phyloP scores from a whole-genome alignment of 2,888 invertebrate species.

The Pantelozetes paolii region DNA sequence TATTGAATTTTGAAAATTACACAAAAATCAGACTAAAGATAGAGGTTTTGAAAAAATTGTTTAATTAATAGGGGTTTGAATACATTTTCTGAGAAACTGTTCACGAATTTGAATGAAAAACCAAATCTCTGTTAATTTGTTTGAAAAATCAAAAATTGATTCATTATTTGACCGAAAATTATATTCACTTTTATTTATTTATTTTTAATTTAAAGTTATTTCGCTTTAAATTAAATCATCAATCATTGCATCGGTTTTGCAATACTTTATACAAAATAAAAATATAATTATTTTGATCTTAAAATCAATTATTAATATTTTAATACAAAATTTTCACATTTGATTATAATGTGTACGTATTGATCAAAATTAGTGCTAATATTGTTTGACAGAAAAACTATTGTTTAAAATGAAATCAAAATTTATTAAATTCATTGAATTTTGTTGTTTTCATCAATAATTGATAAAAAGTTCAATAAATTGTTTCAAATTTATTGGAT shows the following conservation, averaged over 20 bases:
- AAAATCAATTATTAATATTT: background rate
- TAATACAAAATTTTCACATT: too few species aligned
- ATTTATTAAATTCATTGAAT: background rate
- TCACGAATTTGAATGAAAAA: background rate
- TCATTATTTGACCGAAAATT: background rate
- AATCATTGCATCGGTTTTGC: background rate
- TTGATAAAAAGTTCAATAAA: background rate
- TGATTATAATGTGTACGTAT: too few species aligned
- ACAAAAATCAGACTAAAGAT: background rate
- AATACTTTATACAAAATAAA: background rate
- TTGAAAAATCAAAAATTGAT: background rate
- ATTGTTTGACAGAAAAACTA: background rate
- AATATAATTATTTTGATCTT: background rate
- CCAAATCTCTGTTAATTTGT: background rate
- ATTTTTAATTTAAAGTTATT: background rate
- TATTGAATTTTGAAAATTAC: too few species aligned
- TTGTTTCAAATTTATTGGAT: conserved; percentile 7
- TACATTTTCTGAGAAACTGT: background rate
- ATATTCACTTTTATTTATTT: background rate
- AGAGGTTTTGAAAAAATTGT: background rate
- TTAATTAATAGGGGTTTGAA: background rate
- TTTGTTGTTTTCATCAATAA: background rate
- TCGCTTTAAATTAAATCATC: background rate
- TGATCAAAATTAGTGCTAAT: background rate
- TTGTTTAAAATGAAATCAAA: background rate